phyloP scores from a whole-genome alignment of 2,797 vertebrate genomes.

The Aldrovandia affinis region DNA sequence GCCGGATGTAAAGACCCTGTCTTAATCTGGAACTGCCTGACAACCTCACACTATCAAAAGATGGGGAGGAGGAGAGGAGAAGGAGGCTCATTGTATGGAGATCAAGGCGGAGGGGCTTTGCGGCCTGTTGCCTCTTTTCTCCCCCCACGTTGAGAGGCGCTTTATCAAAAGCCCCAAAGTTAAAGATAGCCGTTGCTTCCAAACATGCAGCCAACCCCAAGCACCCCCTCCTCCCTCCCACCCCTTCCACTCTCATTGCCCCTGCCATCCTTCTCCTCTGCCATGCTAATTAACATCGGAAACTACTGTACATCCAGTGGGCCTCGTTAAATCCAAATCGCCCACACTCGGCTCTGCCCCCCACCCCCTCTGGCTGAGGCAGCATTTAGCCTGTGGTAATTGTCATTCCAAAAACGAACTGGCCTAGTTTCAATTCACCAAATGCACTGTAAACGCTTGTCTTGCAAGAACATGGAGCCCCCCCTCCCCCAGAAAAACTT shows the following conservation, averaged over 20 bases:
- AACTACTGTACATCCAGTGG: constrained; percentile 76
- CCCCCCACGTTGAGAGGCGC: constrained; percentile 53
- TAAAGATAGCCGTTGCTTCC: constrained; percentile 69
- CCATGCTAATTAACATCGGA: constrained; percentile 86
- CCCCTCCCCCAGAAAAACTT: neutral
- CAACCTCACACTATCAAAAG: constrained; percentile 64
- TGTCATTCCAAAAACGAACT: constrained; percentile 90
- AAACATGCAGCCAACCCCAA: constrained; percentile 70
- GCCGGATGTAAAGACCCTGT: constrained; percentile 81
- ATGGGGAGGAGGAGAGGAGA: constrained; percentile 50
- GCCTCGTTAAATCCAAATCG: constrained; percentile 65
- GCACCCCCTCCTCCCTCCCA: constrained; percentile 6
- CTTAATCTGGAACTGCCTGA: constrained; percentile 79
- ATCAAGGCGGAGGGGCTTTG: constrained; percentile 55
- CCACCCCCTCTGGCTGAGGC: constrained; percentile 67
- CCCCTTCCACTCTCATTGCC: constrained; percentile 42
- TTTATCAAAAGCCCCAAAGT: constrained; percentile 67
- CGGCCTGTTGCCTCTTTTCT: constrained; percentile 68
- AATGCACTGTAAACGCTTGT: constrained; percentile 57
- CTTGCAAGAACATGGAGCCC: constrained; percentile 6
- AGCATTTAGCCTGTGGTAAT: constrained; percentile 79
- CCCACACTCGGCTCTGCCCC: constrained; percentile 47
- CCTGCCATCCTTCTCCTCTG: constrained; percentile 51
- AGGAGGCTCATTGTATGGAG: constrained; percentile 58
- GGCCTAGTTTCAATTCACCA: constrained; percentile 87